A percentile compares a stretch with the other conserved stretches of the same genome.
These are phyloP conservation scores for Drosophila algonquin DNA, from an alignment of 2,888 invertebrate species.

Conservation along the genomic window DNA sequence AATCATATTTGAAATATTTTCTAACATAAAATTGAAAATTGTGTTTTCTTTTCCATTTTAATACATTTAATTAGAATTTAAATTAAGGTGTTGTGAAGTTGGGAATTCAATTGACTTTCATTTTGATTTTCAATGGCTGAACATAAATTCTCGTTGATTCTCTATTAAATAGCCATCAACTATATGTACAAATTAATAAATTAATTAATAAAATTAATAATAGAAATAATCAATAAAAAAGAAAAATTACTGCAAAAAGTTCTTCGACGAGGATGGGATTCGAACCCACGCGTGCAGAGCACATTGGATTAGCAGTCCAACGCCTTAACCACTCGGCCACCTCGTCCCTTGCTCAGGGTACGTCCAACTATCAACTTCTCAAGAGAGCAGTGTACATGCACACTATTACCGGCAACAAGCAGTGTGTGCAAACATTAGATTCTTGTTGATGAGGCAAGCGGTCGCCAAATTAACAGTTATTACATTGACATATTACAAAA, in stretches of 20 bases:
- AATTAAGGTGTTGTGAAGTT: too few relatives aligned
- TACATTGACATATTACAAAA: not conserved
- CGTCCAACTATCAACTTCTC: constrained; percentile 19
- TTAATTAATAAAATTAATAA: too few relatives aligned
- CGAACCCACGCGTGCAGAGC: constrained; percentile 94
- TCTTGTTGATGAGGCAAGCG: not conserved
- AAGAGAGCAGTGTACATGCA: not conserved
- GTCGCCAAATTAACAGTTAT: too few relatives aligned
- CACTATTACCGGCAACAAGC: constrained; percentile 32
- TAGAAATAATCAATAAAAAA: not conserved
- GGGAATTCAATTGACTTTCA: too few relatives aligned
- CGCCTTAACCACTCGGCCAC: constrained; percentile 94
- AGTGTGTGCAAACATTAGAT: constrained; percentile 7
- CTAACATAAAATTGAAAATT: not conserved
- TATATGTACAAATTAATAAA: too few relatives aligned
- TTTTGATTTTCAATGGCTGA: too few relatives aligned
- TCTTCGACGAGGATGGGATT: constrained; percentile 91
- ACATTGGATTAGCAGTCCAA: constrained; percentile 94
- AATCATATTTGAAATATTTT: not conserved
- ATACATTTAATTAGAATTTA: too few relatives aligned
- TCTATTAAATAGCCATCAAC: too few relatives aligned
- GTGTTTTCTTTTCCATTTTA: too few relatives aligned
- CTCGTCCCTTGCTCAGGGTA: constrained; percentile 85
- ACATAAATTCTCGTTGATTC: too few relatives aligned
- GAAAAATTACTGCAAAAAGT: not conserved